Conservation (phyloP, 2,888 invertebrate species). For the Elysia crispata region DNA sequence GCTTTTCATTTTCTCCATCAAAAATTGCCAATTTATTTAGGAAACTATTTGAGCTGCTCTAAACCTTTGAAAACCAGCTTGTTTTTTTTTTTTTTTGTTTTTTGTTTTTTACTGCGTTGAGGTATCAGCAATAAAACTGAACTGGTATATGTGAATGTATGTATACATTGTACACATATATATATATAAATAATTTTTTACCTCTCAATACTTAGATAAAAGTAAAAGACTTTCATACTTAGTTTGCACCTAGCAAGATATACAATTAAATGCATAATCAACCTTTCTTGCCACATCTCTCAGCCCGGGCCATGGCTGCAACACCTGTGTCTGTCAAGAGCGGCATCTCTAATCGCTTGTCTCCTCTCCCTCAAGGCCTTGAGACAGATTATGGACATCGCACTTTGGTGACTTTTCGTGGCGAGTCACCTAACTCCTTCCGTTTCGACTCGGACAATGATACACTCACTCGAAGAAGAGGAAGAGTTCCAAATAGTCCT, state of each 20-base stretch:
- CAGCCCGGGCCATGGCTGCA: conserved; percentile 45
- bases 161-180: no score
- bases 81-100: background rate
- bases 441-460: conserved; percentile 52
- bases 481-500: no score
- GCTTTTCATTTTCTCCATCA: no score
- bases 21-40: no score
- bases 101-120: conserved; percentile 1
- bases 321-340: conserved; percentile 48
- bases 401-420: conserved; percentile 51
- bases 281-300: background rate
- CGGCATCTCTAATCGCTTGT: conserved; percentile 45
- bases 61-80: no score
- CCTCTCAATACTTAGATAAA: no score
- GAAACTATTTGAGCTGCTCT: no score
- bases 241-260: no score
- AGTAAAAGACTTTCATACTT: no score
- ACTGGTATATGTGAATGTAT: no score
- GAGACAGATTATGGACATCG: conserved; percentile 21
- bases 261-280: background rate
- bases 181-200: no score
- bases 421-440: conserved; percentile 53
- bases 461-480: conserved; percentile 44
- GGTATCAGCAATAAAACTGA: no score
- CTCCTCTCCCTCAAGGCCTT: conserved; percentile 47